A percentile compares a stretch with the other conserved stretches of the same genome.
These are phyloP conservation scores for Spisula subtruncata DNA, from an alignment of 2,888 invertebrate genomes.

Conservation along the genomic window DNA sequence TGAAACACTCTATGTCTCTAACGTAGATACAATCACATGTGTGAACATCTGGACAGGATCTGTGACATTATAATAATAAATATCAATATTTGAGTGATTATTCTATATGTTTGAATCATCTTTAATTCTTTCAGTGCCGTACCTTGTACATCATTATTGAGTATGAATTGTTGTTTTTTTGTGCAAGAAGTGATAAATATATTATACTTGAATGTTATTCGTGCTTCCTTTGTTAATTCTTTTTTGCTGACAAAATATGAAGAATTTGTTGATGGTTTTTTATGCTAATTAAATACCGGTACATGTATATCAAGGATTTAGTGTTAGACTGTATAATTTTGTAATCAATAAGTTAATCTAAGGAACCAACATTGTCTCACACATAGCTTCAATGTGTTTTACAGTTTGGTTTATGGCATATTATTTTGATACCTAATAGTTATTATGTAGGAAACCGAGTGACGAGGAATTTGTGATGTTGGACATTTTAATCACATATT, in stretches of 20 bases:
- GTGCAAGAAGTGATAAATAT: not conserved
- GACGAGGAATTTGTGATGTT: not conserved
- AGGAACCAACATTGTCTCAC: not conserved
- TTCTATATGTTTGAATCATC: not conserved
- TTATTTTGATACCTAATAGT: not conserved
- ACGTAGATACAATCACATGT: constrained; percentile 12
- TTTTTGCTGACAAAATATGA: not conserved
- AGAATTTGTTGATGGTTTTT: not conserved
- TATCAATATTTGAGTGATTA: not conserved
- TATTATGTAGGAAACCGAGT: not conserved
- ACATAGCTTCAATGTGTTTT: not conserved
- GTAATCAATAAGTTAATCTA: not conserved
- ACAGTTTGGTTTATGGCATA: not conserved
- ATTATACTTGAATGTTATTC: not conserved
- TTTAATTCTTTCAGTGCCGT: not conserved
- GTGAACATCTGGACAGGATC: not conserved
- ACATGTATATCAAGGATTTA: not conserved
- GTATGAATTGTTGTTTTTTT: not conserved
- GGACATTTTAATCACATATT: not conserved
- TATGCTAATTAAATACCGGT: too few species aligned
- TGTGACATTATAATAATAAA: not conserved
- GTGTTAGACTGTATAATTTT: not conserved
- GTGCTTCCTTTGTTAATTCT: not conserved
- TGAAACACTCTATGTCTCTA: constrained; percentile 84
- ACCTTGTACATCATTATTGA: not conserved